Base-by-base conservation (phyloP, 1,140 invertebrate genomes). In the Arctopsyche grandis region DNA sequence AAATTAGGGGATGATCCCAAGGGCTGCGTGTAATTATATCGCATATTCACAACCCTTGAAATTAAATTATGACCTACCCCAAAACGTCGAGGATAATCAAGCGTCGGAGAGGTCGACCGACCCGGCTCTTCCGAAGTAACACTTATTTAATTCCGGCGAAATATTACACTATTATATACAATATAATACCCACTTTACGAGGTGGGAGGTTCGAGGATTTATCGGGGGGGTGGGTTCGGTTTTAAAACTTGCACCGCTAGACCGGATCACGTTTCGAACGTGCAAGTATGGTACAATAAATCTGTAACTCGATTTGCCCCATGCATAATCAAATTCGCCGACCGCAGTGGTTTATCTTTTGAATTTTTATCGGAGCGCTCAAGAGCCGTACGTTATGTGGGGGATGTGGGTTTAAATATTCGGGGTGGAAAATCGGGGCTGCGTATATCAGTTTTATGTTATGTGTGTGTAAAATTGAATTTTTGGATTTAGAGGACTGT, bases 11-110 rank as follows among this genome's bases (percentile, higher is more conserved):
- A 46, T 46, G 69, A 46, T 71, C 69, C 69, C 69, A 46, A 46
- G 69, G 69, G 69, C 43, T 21, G 14, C 22, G 16, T 16, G 38
- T 71, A 71, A 71, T 71, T 71, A 71, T 71, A 71, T 71, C 24
- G 69, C 69, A 24, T 71, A 71, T 71, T 71, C 38, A 71, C 69
- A 71, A 71, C 69, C 69, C 69, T 71, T 71, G 69, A 71, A 71
- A 71, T 71, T 71, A 46, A 44, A 71, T 71, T 71, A 71, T 71
- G 69, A 71, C 69, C 26, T 71, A 71, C 69, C 69, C 69, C 69
- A 38, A 46, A 29, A 44, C 24, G 69, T 71, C 38, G 24, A 46
- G 69, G 38, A 46, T 44, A 38, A 46, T 71, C 69, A 71, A 71
- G 24, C 38, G 43, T 19, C 12, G 4, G 43, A 26, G n/a, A 1